Evolutionary conservation across 1,140 invertebrate genomes (phyloP).

Genomic region (Brachionus rotundiformis): DNA sequence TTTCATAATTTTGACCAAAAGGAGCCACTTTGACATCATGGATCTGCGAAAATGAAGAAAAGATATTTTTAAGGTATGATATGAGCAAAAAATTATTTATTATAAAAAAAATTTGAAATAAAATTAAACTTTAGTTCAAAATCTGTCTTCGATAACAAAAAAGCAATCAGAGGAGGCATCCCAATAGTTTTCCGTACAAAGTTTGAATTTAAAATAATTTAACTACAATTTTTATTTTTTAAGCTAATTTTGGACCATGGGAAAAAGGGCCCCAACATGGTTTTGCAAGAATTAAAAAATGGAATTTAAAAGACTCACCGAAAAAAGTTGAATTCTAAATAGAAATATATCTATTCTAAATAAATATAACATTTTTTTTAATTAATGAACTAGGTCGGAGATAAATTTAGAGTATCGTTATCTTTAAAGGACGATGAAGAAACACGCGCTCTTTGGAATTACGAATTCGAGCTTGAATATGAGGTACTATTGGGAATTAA

Average conservation of each 20-base stretch:
- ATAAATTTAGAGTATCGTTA: constrained; percentile 86
- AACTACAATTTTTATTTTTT: constrained; percentile 55
- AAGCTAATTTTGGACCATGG: constrained; percentile 91
- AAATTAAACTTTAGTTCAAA: constrained; percentile 72
- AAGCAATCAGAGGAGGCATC: constrained; percentile 88
- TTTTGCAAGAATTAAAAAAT: constrained; percentile 84
- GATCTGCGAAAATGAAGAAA: constrained; percentile 89
- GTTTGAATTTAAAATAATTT: background rate
- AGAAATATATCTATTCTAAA: background rate
- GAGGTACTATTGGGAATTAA: constrained; percentile 83
- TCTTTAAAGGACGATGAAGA: constrained; percentile 86
- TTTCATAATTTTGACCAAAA: constrained; percentile 58
- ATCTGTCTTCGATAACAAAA: constrained; percentile 89
- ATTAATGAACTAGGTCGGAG: constrained; percentile 70
- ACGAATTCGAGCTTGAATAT: constrained; percentile 71
- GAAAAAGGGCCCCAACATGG: constrained; percentile 84
- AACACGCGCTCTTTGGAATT: constrained; percentile 89
- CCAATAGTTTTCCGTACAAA: constrained; percentile 93
- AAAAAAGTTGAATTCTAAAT: constrained; percentile 68
- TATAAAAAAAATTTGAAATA: constrained; percentile 52
- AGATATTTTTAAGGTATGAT: constrained; percentile 85
- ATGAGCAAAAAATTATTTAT: background rate
- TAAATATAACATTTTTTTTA: background rate
- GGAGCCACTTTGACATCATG: constrained; percentile 90
- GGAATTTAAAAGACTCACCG: constrained; percentile 83